Evolutionary conservation across 2,113 vertebrate species (phyloP), one percentile per base, ranked within the genome.

Genomic region (Grammomys surdaster): DNA sequence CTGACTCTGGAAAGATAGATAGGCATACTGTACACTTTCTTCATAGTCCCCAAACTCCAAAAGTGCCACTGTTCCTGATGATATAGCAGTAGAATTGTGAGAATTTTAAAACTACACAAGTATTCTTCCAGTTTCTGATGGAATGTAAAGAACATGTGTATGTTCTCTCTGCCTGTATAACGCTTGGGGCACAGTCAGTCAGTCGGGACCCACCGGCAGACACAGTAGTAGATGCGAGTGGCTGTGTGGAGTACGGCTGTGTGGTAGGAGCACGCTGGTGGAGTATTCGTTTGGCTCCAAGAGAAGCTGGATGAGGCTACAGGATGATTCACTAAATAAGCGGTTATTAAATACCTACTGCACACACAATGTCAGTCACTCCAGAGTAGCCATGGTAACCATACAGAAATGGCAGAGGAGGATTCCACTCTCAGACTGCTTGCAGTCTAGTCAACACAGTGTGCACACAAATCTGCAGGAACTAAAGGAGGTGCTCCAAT

Each of bases 21-120:
- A 84, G 80, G n/a, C 1, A 70, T 3, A 88, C 77, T 75, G 54
- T 26, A 1, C 65, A 28, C 67, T 72, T 60, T n/a, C 46, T 85
- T 60, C 26, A 48, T 75, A 28, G 56, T 86, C 90, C 85, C 65
- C 3, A 94, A 95, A 96, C 22, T 75, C 24, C 51, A 75, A 91
- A 87, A 75, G 43, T 73, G 40, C 16, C 43, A 3, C 14, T 1
- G 33, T 78, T 86, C 36, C 58, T 93, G 84, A 58, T 73, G 67
- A 81, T 33, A 26, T 36, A 88, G 56, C 80, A 75, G 22, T 54
- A 85, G 92, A 82, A 80, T 22, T 78, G 3, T 76, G 84, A 75
- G 88, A 82, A 58, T 88, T 24, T 60, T 19, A 9, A 69, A 77
- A 26, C 46, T 43, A 87, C 84, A 40, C 58, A 56, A 89, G n/a